phyloP scores from a whole-genome alignment of 2,113 vertebrate species.

The Cyprinodon variegatus region DNA sequence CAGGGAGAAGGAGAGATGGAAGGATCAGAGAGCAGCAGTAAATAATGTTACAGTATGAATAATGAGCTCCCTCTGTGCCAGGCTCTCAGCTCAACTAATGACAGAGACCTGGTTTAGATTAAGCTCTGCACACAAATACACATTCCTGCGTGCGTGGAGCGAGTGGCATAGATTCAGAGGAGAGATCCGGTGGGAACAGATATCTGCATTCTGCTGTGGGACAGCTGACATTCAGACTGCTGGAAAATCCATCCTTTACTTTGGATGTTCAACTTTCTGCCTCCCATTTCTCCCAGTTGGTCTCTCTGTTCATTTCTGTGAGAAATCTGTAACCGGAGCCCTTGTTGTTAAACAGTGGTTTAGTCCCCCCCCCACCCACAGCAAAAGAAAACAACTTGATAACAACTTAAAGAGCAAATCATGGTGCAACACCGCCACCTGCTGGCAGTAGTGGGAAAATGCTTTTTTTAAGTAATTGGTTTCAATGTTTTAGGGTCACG shows the following conservation, averaged over 20 bases:
- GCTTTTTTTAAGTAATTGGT: neutral
- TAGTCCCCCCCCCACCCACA: conserved; percentile 38
- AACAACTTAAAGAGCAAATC: neutral
- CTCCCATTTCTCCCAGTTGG: neutral
- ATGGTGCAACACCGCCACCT: conserved; percentile 54
- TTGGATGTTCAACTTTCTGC: conserved; percentile 17
- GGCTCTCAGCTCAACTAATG: conserved; percentile 67
- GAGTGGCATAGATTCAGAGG: conserved; percentile 15
- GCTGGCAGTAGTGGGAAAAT: conserved; percentile 14
- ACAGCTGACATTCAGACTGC: conserved; percentile 23
- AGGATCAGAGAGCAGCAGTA: conserved; percentile 66
- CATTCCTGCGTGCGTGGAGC: conserved; percentile 5
- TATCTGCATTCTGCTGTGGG: conserved; percentile 28
- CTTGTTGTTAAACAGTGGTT: neutral
- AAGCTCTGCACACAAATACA: conserved; percentile 47
- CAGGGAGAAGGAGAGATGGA: conserved; percentile 40
- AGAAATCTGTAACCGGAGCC: conserved; percentile 8
- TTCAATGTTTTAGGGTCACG: neutral
- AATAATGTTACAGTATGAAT: conserved; percentile 77
- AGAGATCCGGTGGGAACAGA: conserved; percentile 40
- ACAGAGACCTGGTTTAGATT: conserved; percentile 75
- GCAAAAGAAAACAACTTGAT: neutral
- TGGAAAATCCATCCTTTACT: conserved; percentile 9
- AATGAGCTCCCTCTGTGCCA: conserved; percentile 64
- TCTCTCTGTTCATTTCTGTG: neutral